Evolutionary conservation across 2,797 vertebrate species (phyloP), one percentile per base, ranked within the genome.

Genomic region (Trematomus bernacchii): DNA sequence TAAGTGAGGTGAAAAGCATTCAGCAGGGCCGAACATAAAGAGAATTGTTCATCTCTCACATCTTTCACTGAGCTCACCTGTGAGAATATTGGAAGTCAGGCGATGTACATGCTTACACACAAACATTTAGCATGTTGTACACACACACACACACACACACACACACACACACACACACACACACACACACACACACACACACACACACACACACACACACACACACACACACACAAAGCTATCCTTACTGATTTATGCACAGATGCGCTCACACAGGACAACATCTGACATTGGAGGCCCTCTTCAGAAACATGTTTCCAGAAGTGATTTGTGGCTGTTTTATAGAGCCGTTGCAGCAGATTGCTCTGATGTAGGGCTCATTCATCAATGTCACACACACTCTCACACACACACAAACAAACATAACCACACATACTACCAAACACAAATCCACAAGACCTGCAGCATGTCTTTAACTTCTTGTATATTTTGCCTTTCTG

Each of bases 241-340:
- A 19, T 60, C 69, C 46, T 19, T 16, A 0, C 48, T 81, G 73
- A 82, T 90, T 84, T 83, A 77, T 72, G 71, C 77, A 72, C 71
- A 85, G 78, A 83, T 57, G 33, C 54, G 55, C 66, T 80, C 75
- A 68, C 67, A 73, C 48, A 62, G 71, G 83, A 80, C 80, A 84
- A 47, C 75, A 73, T 69, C 71, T 87, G 86, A 89, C 77, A 73
- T 51, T 33, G 66, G 66, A 66, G 74, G 48, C n/a, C 54, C 66
- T 84, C 76, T 83, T 86, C 79, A 87, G 83, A 84, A 89, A 74
- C 71, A 71, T 75, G 83, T 89, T 89, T 90, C 87, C 90, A 76
- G 71, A 83, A 85, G 90, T 90, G 86, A 92, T 88, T 79, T 87
- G 88, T 82, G 80, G 81, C 86, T 80, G 74, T 83, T 92, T 84